Conservation (phyloP, 2,888 invertebrate genomes). For the Bombylius discolor region DNA sequence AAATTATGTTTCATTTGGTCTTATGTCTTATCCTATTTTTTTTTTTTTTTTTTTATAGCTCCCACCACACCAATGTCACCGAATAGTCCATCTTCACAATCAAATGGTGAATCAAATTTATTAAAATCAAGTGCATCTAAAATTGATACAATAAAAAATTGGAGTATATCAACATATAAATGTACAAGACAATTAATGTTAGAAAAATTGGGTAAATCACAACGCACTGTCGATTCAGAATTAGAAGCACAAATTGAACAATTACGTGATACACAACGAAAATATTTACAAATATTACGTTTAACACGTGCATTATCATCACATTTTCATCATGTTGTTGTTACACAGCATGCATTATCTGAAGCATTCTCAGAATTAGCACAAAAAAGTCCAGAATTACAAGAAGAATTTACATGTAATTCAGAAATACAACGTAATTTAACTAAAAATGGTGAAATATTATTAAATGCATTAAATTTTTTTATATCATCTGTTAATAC, state of each 20-base stretch:
- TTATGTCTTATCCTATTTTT: background rate
- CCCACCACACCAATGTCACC: conserved; percentile 41
- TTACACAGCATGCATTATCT: conserved; percentile 75
- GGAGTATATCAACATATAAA: conserved; percentile 97
- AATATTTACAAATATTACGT: conserved; percentile 77
- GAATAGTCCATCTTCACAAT: conserved; percentile 31
- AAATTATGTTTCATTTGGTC: background rate
- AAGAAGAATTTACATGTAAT: conserved; percentile 89
- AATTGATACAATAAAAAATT: conserved; percentile 85
- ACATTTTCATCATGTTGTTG: conserved; percentile 78
- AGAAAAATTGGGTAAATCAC: conserved; percentile 90
- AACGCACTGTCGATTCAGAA: conserved; percentile 81
- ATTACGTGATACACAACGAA: conserved; percentile 84
- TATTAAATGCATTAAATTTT: conserved; percentile 87
- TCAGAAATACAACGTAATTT: conserved; percentile 90
- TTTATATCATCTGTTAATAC: conserved; percentile 94
- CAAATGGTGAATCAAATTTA: conserved; percentile 47
- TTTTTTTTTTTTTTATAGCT: conserved; percentile 18
- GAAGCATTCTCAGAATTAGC: conserved; percentile 92
- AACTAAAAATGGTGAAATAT: conserved; percentile 83
- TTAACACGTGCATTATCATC: conserved; percentile 73
- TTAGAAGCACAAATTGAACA: conserved; percentile 88
- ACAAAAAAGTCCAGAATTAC: conserved; percentile 89
- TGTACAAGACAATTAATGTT: conserved; percentile 94
- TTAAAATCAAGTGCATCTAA: conserved; percentile 56